Evolutionary conservation across 2,888 invertebrate species (phyloP).

Genomic region (Carterocephalus palaemon): DNA sequence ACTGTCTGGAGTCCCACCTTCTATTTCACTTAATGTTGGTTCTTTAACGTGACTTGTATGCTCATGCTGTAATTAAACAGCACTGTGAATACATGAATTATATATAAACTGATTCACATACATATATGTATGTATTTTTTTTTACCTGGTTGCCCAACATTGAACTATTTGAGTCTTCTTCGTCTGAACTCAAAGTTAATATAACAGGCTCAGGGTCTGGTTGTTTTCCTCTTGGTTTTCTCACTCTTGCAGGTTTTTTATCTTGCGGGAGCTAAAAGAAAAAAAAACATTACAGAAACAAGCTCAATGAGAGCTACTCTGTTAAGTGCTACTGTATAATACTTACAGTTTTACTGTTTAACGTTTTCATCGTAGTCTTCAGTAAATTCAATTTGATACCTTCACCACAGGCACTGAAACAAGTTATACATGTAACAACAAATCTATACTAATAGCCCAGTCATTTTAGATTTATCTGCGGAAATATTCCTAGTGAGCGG

Average conservation of each 20-base stretch:
- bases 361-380: conserved; percentile 55
- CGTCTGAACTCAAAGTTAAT: conserved; percentile 84
- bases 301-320: no score
- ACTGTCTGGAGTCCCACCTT: conserved; percentile 59
- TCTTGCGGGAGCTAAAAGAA: conserved; percentile 48
- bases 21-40: conserved; percentile 69
- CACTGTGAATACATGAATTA: background rate
- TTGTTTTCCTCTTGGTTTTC: conserved; percentile 72
- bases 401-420: conserved; percentile 58
- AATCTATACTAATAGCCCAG: no score
- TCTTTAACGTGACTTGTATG: conserved; percentile 62
- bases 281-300: background rate
- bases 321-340: no score
- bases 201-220: conserved; percentile 83
- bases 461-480: conserved; percentile 11
- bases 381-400: conserved; percentile 72
- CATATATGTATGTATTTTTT: background rate
- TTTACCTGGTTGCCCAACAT: conserved; percentile 62
- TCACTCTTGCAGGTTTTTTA: conserved; percentile 66
- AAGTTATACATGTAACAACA: no score
- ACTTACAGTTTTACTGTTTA: conserved; percentile 61
- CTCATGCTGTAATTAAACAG: conserved; percentile 49
- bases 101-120: background rate
- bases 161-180: conserved; percentile 80
- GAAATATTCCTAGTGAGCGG: no score